These are phyloP conservation scores for Microplitis demolitor DNA, from an alignment of 1,140 invertebrate species.

Conservation along the genomic window DNA sequence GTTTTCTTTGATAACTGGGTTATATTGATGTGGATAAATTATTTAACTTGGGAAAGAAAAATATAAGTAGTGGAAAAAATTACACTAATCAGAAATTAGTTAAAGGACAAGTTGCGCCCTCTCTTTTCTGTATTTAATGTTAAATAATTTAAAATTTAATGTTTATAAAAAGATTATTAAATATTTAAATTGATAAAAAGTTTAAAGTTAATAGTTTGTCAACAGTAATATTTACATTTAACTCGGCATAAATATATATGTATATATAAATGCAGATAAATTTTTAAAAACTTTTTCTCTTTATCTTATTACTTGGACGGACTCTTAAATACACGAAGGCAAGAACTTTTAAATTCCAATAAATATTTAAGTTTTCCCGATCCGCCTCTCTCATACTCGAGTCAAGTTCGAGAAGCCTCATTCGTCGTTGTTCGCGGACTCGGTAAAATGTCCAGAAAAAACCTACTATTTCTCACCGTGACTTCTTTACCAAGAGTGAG, in stretches of 20 bases:
- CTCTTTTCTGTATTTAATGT: no score
- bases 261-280: no score
- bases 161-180: no score
- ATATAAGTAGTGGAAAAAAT: no score
- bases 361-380: constrained; percentile 54
- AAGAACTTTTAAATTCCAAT: constrained; percentile 57
- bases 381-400: constrained; percentile 25
- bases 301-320: constrained; percentile 51
- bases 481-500: not conserved
- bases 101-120: no score
- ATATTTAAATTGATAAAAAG: no score
- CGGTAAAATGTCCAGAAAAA: constrained; percentile 18
- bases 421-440: constrained; percentile 22
- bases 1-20: no score
- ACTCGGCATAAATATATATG: not conserved
- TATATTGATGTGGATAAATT: no score
- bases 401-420: not conserved
- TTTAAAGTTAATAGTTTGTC: not conserved
- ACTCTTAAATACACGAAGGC: constrained; percentile 53
- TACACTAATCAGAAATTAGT: no score
- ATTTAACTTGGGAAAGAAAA: no score
- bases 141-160: no score
- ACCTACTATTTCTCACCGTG: not conserved
- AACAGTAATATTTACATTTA: no score
- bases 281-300: constrained; percentile 13